Evolutionary conservation across 2,888 invertebrate species (phyloP).

Genomic region (Neelides folsomi): DNA sequence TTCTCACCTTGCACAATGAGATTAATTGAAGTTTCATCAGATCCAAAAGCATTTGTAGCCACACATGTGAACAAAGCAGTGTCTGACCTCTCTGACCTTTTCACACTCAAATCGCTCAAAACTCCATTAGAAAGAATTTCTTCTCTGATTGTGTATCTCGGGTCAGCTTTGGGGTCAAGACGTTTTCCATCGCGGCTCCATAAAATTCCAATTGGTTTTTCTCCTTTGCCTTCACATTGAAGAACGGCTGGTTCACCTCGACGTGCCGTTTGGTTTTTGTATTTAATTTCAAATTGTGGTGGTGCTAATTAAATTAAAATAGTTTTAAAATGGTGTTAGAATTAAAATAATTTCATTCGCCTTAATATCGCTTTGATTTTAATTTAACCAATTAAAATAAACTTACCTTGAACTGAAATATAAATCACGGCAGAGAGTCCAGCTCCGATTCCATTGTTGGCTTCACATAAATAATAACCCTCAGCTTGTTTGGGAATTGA

Average conservation of each 20-base stretch:
- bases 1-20: conserved; percentile 89
- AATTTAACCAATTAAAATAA: not conserved
- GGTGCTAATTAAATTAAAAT: conserved; percentile 49
- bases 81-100: conserved; percentile 74
- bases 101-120: conserved; percentile 74
- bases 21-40: conserved; percentile 88
- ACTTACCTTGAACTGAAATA: conserved; percentile 78
- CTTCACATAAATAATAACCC: conserved; percentile 85
- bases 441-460: conserved; percentile 88
- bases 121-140: conserved; percentile 78
- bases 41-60: conserved; percentile 84
- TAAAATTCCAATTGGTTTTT: conserved; percentile 83
- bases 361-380: too few relatives aligned
- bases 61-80: conserved; percentile 82
- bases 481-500: conserved; percentile 87
- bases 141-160: conserved; percentile 47
- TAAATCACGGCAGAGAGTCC: conserved; percentile 86
- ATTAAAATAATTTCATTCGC: not conserved
- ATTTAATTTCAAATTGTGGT: conserved; percentile 82
- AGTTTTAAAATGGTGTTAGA: not conserved
- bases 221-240: conserved; percentile 61
- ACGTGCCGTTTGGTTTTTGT: conserved; percentile 78
- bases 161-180: conserved; percentile 71
- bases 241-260: conserved; percentile 80
- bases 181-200: conserved; percentile 93